phyloP scores from a whole-genome alignment of 2,888 invertebrate genomes.

The Cephus pulcher region DNA sequence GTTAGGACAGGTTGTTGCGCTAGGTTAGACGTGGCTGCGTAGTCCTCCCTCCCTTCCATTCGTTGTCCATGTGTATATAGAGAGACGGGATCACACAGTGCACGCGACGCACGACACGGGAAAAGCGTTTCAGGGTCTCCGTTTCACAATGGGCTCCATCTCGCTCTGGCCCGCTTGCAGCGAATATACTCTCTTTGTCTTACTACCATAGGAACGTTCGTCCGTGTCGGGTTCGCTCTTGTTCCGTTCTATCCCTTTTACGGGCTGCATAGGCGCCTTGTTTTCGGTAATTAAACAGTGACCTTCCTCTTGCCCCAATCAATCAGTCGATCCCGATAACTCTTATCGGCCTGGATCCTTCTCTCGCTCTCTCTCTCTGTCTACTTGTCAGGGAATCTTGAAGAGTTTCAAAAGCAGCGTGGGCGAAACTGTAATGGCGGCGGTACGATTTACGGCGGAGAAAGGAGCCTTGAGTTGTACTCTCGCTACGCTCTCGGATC shows the following conservation, averaged over 20 bases:
- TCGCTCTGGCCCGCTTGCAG: not conserved
- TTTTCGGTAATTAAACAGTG: not conserved
- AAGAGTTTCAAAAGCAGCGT: not conserved
- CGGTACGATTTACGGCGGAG: not conserved
- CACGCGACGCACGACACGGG: not conserved
- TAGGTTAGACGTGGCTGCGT: not conserved
- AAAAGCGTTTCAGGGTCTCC: slow-evolving; percentile 3
- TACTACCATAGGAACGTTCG: not conserved
- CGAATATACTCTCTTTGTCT: not conserved
- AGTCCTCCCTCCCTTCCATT: not conserved
- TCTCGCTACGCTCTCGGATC: not conserved
- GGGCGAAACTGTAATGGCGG: not conserved
- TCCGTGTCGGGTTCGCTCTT: not conserved
- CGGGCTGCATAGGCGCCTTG: not conserved
- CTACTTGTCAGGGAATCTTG: not conserved
- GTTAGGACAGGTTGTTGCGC: slow-evolving; percentile 6
- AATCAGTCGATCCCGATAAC: not conserved
- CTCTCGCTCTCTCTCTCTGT: not conserved
- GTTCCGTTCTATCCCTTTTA: not conserved
- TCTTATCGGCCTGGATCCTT: not conserved
- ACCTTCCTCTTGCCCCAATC: not conserved
- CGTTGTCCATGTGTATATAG: not conserved
- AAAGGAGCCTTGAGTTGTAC: not conserved
- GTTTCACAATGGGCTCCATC: not conserved
- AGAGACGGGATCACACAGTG: not conserved